Base-by-base conservation (phyloP, 2,888 invertebrate genomes). In the Chirona hameri region DNA sequence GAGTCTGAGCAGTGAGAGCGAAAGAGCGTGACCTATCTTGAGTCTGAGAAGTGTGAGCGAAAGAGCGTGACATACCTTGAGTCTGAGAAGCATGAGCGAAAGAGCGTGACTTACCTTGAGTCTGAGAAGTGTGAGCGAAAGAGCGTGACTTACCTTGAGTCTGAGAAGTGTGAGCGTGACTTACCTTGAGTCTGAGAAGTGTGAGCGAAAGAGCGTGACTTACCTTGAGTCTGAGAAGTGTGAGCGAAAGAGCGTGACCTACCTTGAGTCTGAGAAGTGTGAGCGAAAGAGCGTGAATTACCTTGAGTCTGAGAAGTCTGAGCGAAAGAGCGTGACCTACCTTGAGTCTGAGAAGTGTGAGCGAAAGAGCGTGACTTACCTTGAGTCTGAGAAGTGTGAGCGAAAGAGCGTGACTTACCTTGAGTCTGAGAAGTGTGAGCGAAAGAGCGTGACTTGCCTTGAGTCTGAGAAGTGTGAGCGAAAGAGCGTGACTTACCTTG, bases 361-460 rank as follows among this genome's bases (percentile, higher is more conserved):
- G 85, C 84, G 39, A 39, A 52, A 52, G 52, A 1, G 52, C 12
- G 52, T 18, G 1, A 10, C 80, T 80, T 15, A 80, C 80, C 52
- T 80, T 80, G 80, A 1, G 80, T 29, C 29, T 80, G 80, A 27
- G 80, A n/a, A n/a, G n/a, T n/a, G n/a, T n/a, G n/a, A n/a, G n/a
- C n/a, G n/a, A n/a, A n/a, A n/a, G n/a, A n/a, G n/a, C 12, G 52
- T 18, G 1, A 10, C 80, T 52, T 15, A 80, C 52, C 52, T 80
- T 80, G 80, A 1, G 80, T 29, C 29, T 80, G 80, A 27, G 52
- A 48, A 12, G 80, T 52, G 15, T 52, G 85, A 0, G 85, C 84
- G 39, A 39, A 52, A 52, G 52, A 1, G 52, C 12, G 52, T 18
- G 1, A 10, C 80, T 80, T 15, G 52, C 80, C 52, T 80, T 80